Conservation (phyloP, 2,113 vertebrate species). For the Romanogobio albipinnatus region DNA sequence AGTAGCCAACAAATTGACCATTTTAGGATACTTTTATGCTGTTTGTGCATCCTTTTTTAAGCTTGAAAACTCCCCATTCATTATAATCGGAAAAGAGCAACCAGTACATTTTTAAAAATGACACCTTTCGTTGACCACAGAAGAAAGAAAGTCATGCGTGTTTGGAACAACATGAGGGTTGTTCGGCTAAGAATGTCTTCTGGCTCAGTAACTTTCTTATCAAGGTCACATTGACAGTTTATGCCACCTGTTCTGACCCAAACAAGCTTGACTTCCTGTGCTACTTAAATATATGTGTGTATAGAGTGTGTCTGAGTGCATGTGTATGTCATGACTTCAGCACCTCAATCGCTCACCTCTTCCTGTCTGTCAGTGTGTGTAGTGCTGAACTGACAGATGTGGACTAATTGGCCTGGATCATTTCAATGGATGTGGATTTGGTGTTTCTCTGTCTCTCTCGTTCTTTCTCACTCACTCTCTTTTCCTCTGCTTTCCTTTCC, state of each 20-base stretch:
- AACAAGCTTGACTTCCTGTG: not conserved
- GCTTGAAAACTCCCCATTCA: not conserved
- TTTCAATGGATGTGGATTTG: slow-evolving; percentile 8
- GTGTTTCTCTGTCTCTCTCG: slow-evolving; percentile 1
- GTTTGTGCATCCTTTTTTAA: not conserved
- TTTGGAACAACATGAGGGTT: not conserved
- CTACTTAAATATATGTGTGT: not conserved
- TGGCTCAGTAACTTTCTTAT: not conserved
- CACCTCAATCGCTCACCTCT: not conserved
- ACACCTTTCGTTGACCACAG: too few relatives aligned
- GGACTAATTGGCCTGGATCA: slow-evolving; percentile 16
- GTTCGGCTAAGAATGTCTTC: not conserved
- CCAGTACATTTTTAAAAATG: too few relatives aligned
- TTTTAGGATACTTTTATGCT: not conserved
- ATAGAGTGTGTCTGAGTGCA: not conserved
- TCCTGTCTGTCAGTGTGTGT: slow-evolving; percentile 44
- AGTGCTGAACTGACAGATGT: slow-evolving; percentile 46
- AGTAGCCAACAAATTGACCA: not conserved
- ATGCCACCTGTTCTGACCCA: not conserved
- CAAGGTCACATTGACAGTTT: not conserved
- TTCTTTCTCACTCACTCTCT: not conserved
- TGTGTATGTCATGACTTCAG: slow-evolving; percentile 8
- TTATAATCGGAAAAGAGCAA: not conserved
- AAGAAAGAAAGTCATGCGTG: too few relatives aligned
- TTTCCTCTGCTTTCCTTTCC: not conserved